Evolutionary conservation across 2,797 vertebrate genomes (phyloP).

Genomic region (Podargus strigoides): DNA sequence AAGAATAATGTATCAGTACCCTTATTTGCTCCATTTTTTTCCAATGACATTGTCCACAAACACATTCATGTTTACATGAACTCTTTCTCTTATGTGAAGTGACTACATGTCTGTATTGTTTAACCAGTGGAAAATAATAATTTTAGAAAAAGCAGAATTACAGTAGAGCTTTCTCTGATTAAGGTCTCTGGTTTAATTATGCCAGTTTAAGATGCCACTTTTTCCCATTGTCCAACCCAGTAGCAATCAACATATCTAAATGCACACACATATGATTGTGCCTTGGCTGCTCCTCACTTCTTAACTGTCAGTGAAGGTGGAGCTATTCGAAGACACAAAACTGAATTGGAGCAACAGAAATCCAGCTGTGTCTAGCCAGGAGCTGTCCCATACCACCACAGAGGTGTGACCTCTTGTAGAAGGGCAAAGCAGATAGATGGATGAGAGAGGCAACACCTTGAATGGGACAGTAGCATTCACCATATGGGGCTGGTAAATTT

Average conservation of each 20-base stretch:
- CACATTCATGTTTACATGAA: not conserved
- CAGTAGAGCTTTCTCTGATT: not conserved
- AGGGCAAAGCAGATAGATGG: not conserved
- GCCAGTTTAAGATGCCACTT: not conserved
- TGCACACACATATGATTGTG: not conserved
- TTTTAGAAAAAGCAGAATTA: not conserved
- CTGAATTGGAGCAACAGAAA: not conserved
- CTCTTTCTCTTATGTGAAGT: not conserved
- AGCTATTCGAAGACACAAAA: not conserved
- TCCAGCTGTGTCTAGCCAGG: not conserved
- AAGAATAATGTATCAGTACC: not conserved
- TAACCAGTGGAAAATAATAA: not conserved
- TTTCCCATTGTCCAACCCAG: not conserved
- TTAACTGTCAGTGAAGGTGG: not conserved
- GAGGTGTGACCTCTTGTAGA: rapidly evolving
- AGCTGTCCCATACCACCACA: not conserved
- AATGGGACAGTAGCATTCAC: not conserved
- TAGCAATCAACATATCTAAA: not conserved
- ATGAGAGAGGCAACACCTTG: not conserved
- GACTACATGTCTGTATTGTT: not conserved
- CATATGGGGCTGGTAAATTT: not conserved
- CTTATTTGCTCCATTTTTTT: not conserved
- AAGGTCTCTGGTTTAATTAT: not conserved
- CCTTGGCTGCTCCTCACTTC: rapidly evolving
- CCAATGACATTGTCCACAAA: not conserved